These are phyloP conservation scores for Pempheris klunzingeri DNA, from an alignment of 2,797 vertebrate species.

Conservation along the genomic window DNA sequence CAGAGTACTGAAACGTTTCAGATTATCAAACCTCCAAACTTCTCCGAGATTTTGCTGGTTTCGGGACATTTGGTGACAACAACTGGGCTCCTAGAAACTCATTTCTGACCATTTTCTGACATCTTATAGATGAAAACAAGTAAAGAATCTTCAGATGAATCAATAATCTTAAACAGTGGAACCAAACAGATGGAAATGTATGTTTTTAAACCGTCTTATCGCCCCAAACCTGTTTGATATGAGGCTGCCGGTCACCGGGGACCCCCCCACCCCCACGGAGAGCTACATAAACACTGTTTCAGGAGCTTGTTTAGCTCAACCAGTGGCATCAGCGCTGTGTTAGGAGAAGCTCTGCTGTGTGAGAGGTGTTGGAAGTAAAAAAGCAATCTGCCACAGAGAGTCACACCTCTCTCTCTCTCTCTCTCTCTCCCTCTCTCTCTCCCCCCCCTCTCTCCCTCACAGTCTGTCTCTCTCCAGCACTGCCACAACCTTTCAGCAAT, in stretches of 20 bases:
- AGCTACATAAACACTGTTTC: no score
- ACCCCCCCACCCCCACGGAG: no score
- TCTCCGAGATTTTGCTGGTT: no score
- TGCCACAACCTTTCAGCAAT: constrained; percentile 66
- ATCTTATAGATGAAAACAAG: not conserved
- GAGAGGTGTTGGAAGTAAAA: constrained; percentile 37
- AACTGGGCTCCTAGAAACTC: no score
- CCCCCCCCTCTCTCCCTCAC: constrained; percentile 25
- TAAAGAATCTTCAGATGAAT: not conserved
- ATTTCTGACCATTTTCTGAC: no score
- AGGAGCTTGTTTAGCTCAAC: not conserved
- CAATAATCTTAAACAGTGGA: no score
- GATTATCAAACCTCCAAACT: no score
- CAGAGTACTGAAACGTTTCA: no score
- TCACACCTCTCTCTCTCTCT: constrained; percentile 41
- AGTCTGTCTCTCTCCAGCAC: constrained; percentile 45
- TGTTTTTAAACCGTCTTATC: no score
- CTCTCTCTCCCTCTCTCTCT: no score
- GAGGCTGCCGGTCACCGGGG: not conserved
- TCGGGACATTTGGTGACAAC: no score
- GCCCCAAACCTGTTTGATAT: not conserved
- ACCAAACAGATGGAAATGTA: no score
- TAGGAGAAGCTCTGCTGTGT: not conserved
- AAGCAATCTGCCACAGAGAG: constrained; percentile 58
- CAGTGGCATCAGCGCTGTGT: not conserved